Percentiles rank a stretch among this genome's conserved stretches.
phyloP scores from a whole-genome alignment of 2,888 invertebrate species.

The Seira sanloemensis region DNA sequence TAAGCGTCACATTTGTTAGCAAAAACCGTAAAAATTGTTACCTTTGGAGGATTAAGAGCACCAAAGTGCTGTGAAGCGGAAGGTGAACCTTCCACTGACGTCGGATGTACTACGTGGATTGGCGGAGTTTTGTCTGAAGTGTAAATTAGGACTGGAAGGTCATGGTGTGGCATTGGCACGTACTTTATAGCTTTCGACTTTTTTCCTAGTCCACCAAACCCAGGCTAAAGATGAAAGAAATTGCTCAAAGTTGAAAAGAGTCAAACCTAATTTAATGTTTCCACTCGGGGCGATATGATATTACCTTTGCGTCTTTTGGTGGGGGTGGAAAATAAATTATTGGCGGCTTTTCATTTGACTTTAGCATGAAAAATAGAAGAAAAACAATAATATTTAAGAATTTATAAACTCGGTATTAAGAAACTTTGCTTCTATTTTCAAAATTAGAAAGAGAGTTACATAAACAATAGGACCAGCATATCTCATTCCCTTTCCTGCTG shows the following conservation, averaged over 20 bases:
- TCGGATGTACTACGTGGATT: constrained; percentile 75
- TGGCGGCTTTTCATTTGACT: constrained; percentile 72
- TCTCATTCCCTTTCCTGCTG: constrained; percentile 62
- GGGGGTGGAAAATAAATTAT: constrained; percentile 73
- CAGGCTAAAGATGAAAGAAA: constrained; percentile 32
- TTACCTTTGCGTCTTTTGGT: constrained; percentile 67
- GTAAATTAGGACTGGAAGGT: constrained; percentile 75
- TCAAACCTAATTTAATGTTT: not conserved
- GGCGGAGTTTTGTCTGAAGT: constrained; percentile 74
- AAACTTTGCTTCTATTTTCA: too few relatives aligned
- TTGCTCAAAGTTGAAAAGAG: not conserved
- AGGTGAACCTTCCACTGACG: constrained; percentile 40
- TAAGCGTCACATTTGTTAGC: not conserved
- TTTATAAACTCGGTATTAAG: too few relatives aligned
- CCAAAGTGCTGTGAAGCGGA: constrained; percentile 2
- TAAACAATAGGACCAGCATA: constrained; percentile 73
- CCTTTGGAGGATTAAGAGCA: constrained; percentile 15
- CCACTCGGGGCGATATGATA: not conserved
- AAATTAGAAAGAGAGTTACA: not conserved
- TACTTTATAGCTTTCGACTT: constrained; percentile 74
- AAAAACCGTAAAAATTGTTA: not conserved
- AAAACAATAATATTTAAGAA: too few relatives aligned
- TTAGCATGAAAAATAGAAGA: not conserved
- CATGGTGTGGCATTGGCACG: constrained; percentile 75
- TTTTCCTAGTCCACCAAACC: constrained; percentile 41